These are phyloP conservation scores for Xenus cinereus DNA, from an alignment of 2,113 vertebrate species.

Conservation along the genomic window DNA sequence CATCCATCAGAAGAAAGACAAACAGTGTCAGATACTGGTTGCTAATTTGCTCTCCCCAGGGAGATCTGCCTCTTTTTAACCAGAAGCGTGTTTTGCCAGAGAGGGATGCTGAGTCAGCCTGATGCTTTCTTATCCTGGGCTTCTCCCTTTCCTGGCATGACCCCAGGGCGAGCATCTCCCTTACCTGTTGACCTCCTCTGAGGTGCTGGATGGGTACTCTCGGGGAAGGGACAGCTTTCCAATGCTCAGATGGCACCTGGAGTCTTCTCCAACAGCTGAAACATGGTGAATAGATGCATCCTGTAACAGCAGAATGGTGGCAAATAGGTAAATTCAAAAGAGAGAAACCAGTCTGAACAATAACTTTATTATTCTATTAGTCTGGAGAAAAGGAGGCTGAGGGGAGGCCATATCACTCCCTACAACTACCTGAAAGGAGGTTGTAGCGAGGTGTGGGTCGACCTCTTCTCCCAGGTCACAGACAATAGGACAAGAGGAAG, in stretches of 20 bases:
- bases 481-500: background rate
- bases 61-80: background rate
- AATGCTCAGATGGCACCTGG: background rate
- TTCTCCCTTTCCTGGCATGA: background rate
- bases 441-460: background rate
- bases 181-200: background rate
- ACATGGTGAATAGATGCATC: background rate
- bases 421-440: background rate
- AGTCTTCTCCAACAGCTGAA: background rate
- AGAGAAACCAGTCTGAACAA: background rate
- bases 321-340: background rate
- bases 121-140: background rate
- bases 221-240: background rate
- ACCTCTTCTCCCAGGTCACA: background rate
- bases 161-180: background rate
- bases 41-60: slow-evolving; percentile 38
- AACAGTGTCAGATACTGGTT: slow-evolving; percentile 28
- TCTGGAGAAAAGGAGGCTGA: background rate
- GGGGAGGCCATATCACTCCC: background rate
- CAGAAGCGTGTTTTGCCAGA: background rate
- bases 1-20: slow-evolving; percentile 49
- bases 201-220: background rate
- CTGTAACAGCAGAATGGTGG: background rate
- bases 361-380: background rate
- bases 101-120: background rate